Base-by-base conservation (phyloP, 2,797 vertebrate species). In the Zalophus californianus region DNA sequence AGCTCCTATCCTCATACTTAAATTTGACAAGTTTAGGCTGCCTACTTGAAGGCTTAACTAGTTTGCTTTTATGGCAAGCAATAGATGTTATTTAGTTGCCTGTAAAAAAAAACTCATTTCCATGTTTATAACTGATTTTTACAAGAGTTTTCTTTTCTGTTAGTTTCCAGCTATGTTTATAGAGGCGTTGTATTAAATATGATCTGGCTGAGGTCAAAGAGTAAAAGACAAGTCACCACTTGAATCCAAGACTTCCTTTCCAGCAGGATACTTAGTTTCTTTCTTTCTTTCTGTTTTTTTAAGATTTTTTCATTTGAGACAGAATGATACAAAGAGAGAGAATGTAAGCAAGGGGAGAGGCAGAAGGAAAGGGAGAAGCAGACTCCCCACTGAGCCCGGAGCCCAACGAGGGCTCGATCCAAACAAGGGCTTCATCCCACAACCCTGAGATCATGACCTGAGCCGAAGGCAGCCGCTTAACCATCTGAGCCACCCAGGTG, bases 11-110 rank as follows among this genome's bases (percentile, higher is more conserved):
- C 44, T 96, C 85, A 50, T 77, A 56, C 64, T 96, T 95, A 87
- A 72, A 96, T 82, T 83, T 98, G 97, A 97, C 95, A 97, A 87
- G 80, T 91, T 89, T 77, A 54, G 96, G 84, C 87, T 97, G 80
- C 91, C 96, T 94, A 77, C 60, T 38, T 88, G 95, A 97, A 97
- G 89, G 21, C 66, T 97, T 96, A 94, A 91, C 91, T 90, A 78
- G 91, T 94, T 96, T 91, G 93, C 86, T 96, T 97, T 97, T 90
- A 75, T 82, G 93, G 62, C 77, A 92, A 90, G 93, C 50, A 93
- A 91, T 82, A 32, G 64, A 66, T 96, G 89, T 56, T 91, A 41
- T 94, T 97, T 87, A 93, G 54, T 86, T 97, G 80, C 79, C 68
- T 91, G 73, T 18, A 75, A 85, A 70, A 85, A 85, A 70, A 68